Conservation (phyloP, 2,113 vertebrate species). For the Erpornis zantholeuca region DNA sequence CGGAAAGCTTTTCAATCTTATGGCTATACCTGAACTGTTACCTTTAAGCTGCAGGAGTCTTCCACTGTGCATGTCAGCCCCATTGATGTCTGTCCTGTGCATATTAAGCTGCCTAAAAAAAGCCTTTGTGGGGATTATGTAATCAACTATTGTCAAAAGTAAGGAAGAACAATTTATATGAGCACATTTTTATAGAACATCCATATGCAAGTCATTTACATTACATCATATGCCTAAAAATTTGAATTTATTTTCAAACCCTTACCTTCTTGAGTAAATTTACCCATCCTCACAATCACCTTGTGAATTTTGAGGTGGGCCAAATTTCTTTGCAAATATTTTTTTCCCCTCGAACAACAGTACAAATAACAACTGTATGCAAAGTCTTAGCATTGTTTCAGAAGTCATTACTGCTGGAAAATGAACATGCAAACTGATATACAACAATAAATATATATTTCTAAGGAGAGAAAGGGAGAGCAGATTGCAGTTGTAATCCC, state of each 20-base stretch:
- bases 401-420: neutral
- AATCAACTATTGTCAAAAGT: neutral
- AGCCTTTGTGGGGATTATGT: neutral
- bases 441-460: neutral
- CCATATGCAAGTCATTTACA: neutral
- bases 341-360: neutral
- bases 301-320: neutral
- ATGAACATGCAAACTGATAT: neutral
- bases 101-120: neutral
- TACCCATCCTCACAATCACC: accelerated
- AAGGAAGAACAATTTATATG: neutral
- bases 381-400: neutral
- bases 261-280: neutral
- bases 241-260: neutral
- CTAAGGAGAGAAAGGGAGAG: neutral
- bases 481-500: accelerated
- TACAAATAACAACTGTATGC: neutral
- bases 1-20: neutral
- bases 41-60: neutral
- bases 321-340: neutral
- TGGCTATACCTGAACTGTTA: neutral
- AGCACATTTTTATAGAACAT: neutral
- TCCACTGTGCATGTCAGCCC: neutral
- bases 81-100: neutral
- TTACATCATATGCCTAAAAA: neutral